These are phyloP conservation scores for Molossus molossus DNA, from an alignment of 2,797 vertebrate species.

Conservation along the genomic window DNA sequence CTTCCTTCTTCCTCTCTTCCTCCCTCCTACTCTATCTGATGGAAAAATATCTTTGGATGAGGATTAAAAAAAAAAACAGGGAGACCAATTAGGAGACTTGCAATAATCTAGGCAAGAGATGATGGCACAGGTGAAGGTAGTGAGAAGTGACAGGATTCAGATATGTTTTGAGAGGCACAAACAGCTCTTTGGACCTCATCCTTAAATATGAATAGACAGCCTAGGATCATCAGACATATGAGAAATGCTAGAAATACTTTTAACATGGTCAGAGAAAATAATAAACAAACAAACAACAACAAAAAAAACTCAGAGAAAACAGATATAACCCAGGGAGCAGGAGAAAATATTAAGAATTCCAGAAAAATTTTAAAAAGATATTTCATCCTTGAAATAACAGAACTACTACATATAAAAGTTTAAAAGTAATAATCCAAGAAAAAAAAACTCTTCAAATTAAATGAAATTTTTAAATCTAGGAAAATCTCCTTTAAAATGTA, in stretches of 20 bases:
- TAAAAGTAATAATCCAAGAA: background rate
- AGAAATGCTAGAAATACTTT: conserved; percentile 49
- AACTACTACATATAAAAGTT: background rate
- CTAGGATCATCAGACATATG: background rate
- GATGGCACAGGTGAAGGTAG: background rate
- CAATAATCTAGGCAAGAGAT: background rate
- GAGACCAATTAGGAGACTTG: background rate
- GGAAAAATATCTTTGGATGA: too few relatives aligned
- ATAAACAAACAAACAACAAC: conserved; percentile 17
- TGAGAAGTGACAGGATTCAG: background rate
- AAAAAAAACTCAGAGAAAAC: conserved; percentile 15
- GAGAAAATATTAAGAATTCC: conserved; percentile 1
- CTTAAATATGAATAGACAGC: background rate
- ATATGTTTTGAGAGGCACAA: background rate
- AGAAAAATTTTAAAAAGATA: conserved; percentile 41
- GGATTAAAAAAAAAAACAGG: background rate
- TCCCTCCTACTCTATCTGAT: too few relatives aligned
- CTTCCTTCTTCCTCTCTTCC: too few relatives aligned
- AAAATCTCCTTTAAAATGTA: conserved; percentile 15
- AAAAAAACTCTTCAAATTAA: background rate
- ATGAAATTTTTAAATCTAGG: background rate
- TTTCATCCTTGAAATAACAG: conserved; percentile 42
- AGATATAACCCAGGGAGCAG: background rate
- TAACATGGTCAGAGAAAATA: background rate
- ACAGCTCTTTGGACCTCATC: background rate